Evolutionary conservation across 2,113 vertebrate genomes (phyloP), one percentile per base, ranked within the genome.

Genomic region (Rana temporaria): DNA sequence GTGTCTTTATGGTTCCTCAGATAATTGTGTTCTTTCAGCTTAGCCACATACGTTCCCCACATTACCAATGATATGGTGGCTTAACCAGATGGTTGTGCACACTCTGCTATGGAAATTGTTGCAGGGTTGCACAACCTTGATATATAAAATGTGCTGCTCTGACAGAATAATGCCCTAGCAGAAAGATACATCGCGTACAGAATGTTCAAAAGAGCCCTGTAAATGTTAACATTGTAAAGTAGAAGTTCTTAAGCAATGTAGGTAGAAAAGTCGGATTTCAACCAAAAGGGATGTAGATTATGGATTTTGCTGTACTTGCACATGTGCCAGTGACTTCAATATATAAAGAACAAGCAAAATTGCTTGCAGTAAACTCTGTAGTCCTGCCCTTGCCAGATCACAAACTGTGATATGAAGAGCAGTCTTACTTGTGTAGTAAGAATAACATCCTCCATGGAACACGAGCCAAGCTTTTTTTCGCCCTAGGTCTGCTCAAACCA

Each of bases 31-130:
- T 55, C 53, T 55, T 56, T 55, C 20, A 34, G 64, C 34, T 57
- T 57, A 22, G 24, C 30, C 52, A 59, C 53, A 60, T 52, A 59
- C 77, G 32, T 79, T 68, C 65, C n/a, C 66, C 65, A 68, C 64
- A 38, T 67, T 79, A 59, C 22, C 65, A 69, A 67, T 38, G 64
- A 57, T 38, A 69, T 42, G 64, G 64, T 22, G 65, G 57, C 57
- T 68, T 55, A 38, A 53, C 64, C 77, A 79, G 77, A 79, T 68
- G 55, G 53, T 30, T 15, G 56, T 57, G 48, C 60, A 66, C 38
- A 62, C 32, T 64, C 56, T 59, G 56, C 34, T 75, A 38, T 62
- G 32, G 32, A 75, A 62, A 60, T 48, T 76, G 34, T 42, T 48
- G 34, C 26, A 26, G 15, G 15, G 7, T 63, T 76, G 63, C 32